phyloP scores from a whole-genome alignment of 2,113 vertebrate genomes.

The Hystrix brachyura region DNA sequence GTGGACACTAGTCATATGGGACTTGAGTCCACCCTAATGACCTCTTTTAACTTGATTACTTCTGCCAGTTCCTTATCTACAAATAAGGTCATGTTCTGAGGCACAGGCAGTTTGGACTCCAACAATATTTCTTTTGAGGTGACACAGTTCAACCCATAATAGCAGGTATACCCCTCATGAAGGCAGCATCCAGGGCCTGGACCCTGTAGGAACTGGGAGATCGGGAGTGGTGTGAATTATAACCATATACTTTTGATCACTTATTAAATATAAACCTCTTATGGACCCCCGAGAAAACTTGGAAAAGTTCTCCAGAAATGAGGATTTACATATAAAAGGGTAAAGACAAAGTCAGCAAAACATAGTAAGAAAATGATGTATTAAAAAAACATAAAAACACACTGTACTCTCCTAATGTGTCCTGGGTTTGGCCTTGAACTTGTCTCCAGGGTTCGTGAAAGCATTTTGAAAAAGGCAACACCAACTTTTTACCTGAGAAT shows the following conservation, averaged over 20 bases:
- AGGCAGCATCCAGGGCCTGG: neutral
- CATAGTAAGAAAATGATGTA: neutral
- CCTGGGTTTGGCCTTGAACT: conserved; percentile 60
- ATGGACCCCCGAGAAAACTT: neutral
- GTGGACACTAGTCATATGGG: neutral
- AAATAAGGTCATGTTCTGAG: neutral
- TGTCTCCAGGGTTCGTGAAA: conserved; percentile 54
- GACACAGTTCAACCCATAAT: neutral
- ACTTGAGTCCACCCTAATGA: neutral
- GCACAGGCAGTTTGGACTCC: neutral
- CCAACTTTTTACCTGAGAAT: conserved; percentile 62
- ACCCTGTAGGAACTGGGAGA: neutral
- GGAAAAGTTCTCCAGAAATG: neutral
- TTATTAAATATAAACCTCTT: neutral
- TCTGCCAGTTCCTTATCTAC: neutral
- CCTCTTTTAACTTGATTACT: neutral
- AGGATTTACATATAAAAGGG: neutral
- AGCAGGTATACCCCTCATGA: neutral
- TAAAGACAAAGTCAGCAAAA: conserved; percentile 27
- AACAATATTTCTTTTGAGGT: neutral
- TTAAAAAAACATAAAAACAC: neutral
- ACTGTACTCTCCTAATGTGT: neutral
- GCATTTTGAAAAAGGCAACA: conserved; percentile 3
- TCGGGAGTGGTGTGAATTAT: neutral
- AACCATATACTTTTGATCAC: neutral